A percentile compares a stretch with the other conserved stretches of the same genome.
Conservation (phyloP, 2,888 invertebrate species). For the Drosophila kanekoi region DNA sequence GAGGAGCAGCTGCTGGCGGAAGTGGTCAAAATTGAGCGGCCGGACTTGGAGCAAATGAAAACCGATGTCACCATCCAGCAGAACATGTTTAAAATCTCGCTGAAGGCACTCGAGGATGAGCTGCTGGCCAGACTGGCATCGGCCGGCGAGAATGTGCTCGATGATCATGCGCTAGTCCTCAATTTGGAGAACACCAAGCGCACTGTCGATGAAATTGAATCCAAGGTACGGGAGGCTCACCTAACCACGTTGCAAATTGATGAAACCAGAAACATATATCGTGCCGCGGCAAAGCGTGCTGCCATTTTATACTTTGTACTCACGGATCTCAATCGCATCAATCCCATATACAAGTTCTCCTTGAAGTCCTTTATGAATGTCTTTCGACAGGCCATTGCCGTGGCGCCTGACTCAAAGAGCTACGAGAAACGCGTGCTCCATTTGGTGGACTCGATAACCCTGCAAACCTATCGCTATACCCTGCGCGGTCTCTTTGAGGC, state of each 20-base stretch:
- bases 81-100: slow-evolving; percentile 96
- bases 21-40: slow-evolving; percentile 96
- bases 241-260: slow-evolving; percentile 95
- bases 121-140: slow-evolving; percentile 94
- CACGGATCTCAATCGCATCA: slow-evolving; percentile 95
- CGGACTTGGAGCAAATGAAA: slow-evolving; percentile 94
- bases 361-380: slow-evolving; percentile 97
- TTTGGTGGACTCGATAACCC: slow-evolving; percentile 94
- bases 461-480: slow-evolving; percentile 94
- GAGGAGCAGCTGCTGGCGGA: slow-evolving; percentile 97
- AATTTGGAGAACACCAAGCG: slow-evolving; percentile 97
- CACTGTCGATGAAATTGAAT: slow-evolving; percentile 95
- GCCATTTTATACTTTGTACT: slow-evolving; percentile 97
- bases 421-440: slow-evolving; percentile 90
- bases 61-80: slow-evolving; percentile 95
- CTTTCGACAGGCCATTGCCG: slow-evolving; percentile 93
- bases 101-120: slow-evolving; percentile 96
- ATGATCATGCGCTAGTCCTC: slow-evolving; percentile 95
- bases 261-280: slow-evolving; percentile 95
- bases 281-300: slow-evolving; percentile 93
- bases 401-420: slow-evolving; percentile 89
- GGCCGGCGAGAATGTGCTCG: slow-evolving; percentile 96
- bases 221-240: slow-evolving; percentile 94
- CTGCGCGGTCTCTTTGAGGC: slow-evolving; percentile 95
- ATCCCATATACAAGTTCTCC: slow-evolving; percentile 98